A percentile compares a stretch with the other conserved stretches of the same genome.
These are phyloP conservation scores for Diachasma alloeum DNA, from an alignment of 1,140 invertebrate genomes.

Conservation along the genomic window DNA sequence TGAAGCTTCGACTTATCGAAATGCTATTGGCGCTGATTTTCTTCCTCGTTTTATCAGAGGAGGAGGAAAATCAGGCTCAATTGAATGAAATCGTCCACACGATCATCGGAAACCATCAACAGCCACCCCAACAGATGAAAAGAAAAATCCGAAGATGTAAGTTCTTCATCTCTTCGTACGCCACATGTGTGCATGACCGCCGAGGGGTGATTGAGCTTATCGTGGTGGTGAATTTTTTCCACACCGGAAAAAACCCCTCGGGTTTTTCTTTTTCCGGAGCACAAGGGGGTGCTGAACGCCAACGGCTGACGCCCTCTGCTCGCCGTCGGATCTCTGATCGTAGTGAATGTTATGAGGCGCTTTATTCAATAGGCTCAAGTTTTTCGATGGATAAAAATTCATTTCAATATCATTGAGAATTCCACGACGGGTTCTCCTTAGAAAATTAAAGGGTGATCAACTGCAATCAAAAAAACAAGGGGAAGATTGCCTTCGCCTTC, in stretches of 20 bases:
- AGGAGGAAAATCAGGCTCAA: too few relatives aligned
- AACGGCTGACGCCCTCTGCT: background rate
- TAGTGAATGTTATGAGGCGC: slow-evolving; percentile 26
- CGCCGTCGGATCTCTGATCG: slow-evolving; percentile 19
- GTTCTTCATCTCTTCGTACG: background rate
- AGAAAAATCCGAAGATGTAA: background rate
- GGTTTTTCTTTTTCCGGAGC: background rate
- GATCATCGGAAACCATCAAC: too few relatives aligned
- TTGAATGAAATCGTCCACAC: background rate
- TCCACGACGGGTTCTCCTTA: too few relatives aligned
- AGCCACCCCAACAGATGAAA: background rate
- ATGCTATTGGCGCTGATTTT: too few relatives aligned
- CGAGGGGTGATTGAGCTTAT: slow-evolving; percentile 11
- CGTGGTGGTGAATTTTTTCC: slow-evolving; percentile 5
- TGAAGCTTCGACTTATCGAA: too few relatives aligned
- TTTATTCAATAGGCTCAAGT: background rate
- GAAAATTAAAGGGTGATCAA: too few relatives aligned
- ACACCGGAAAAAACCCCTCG: background rate
- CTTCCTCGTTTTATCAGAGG: too few relatives aligned
- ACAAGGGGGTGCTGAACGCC: background rate
- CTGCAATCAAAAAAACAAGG: too few relatives aligned
- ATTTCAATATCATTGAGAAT: background rate
- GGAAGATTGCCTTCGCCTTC: too few relatives aligned
- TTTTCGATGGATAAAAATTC: background rate
- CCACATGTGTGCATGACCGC: slow-evolving; percentile 22